Percentiles rank a stretch among this genome's conserved stretches.
Evolutionary conservation across 2,113 vertebrate genomes (phyloP).

Genomic region (Zosterops hypoxanthus): DNA sequence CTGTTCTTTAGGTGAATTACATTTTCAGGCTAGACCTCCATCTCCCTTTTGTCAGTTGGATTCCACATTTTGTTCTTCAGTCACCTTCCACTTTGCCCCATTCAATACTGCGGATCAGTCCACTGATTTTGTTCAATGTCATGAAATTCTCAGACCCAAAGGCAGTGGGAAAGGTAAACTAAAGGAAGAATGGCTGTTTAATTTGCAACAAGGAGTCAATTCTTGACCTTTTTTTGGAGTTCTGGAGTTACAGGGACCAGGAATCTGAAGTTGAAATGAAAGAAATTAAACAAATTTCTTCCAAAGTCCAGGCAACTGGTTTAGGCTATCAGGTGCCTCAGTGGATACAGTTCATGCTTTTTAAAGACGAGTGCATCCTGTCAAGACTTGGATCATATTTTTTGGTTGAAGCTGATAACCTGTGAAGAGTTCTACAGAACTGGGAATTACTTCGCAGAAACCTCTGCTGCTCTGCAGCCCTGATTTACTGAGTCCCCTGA

Average conservation of each 20-base stretch:
- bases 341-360: background rate
- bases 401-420: background rate
- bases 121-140: background rate
- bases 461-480: background rate
- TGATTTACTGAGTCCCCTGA: background rate
- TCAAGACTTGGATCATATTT: background rate
- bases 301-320: background rate
- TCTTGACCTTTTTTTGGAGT: background rate
- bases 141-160: background rate
- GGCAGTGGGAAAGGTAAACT: background rate
- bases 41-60: background rate
- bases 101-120: background rate
- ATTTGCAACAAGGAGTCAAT: background rate
- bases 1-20: background rate
- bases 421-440: background rate
- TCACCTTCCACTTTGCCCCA: background rate
- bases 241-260: background rate
- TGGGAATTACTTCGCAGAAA: background rate
- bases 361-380: rapidly evolving
- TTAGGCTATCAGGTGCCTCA: background rate
- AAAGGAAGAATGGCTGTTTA: background rate
- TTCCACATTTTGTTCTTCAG: background rate
- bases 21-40: background rate
- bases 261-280: background rate
- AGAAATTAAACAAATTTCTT: background rate